Evolutionary conservation across 2,113 vertebrate species (phyloP), one percentile per base, ranked within the genome.

Genomic region (Prionailurus bengalensis): DNA sequence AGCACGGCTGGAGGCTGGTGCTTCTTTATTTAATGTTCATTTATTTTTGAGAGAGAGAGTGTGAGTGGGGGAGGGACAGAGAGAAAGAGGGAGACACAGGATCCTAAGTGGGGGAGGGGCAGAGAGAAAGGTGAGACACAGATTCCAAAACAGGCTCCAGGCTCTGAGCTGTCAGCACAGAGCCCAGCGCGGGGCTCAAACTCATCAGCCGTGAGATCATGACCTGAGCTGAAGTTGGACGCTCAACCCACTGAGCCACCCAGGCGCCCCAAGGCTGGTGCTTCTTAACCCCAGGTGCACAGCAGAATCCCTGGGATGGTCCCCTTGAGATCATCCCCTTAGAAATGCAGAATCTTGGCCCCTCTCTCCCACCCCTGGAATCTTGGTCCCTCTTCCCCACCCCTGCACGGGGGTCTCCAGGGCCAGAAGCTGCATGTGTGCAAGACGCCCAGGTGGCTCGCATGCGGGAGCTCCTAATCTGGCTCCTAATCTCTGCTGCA

Each of bases 381-480:
- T 45, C 42, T 45, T 45, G 42, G 42, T 45, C 42, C 70, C 5
- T 17, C 21, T 13, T 21, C 2, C 0, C 5, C 27, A 29, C 63
- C 63, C 10, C 27, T 31, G 14, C 42, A 15, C 42, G 31, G 74
- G 13, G 31, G 61, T 58, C 29, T 55, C 16, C 16, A 6, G 83
- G 29, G 45, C 29, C 4, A 1, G n/a, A 27, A 21, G 33, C 27
- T 0, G 4, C 3, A 0, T 15, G 66, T 42, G 39, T 12, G 4
- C 4, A 0, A 71, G 70, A 53, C 5, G 42, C 71, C 63, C 15
- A 1, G 31, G 19, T 3, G 23, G 19, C 42, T 66, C 1, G 0
- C 15, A 16, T 8, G 39, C 0, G 15, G 27, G 23, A 78, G 39
- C 21, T 45, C 42, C 42, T 45, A 45, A 7, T 45, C 42, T 7